phyloP scores from a whole-genome alignment of 2,888 invertebrate species.

The Cantharis rustica region DNA sequence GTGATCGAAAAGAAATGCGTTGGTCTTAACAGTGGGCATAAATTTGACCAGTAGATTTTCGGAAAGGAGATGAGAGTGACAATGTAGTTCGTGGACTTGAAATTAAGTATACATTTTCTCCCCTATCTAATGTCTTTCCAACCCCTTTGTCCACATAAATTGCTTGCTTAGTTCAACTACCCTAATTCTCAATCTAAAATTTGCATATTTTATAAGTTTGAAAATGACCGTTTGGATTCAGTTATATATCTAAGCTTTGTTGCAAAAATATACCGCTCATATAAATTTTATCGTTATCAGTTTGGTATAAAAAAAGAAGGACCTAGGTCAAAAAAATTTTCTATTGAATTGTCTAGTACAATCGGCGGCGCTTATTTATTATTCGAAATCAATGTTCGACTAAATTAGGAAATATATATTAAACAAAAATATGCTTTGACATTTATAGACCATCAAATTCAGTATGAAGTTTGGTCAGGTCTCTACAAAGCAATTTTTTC shows the following conservation, averaged over 20 bases:
- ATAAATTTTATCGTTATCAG: background rate
- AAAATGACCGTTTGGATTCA: slow-evolving; percentile 28
- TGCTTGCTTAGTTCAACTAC: slow-evolving; percentile 48
- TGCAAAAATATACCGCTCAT: background rate
- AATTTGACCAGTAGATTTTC: slow-evolving; percentile 22
- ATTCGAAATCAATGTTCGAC: slow-evolving; percentile 52
- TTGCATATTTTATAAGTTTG: slow-evolving; percentile 43
- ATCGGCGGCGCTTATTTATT: slow-evolving; percentile 49
- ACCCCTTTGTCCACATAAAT: slow-evolving; percentile 52
- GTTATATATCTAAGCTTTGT: background rate
- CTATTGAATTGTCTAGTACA: background rate
- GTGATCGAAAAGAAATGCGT: background rate
- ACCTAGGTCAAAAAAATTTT: background rate
- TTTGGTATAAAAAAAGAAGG: background rate
- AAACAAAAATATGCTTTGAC: slow-evolving; percentile 48
- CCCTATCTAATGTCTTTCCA: slow-evolving; percentile 48
- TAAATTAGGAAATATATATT: slow-evolving; percentile 46
- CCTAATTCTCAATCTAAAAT: slow-evolving; percentile 44
- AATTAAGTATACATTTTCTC: slow-evolving; percentile 52
- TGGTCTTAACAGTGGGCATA: background rate
- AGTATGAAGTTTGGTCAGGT: slow-evolving; percentile 39
- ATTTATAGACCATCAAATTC: slow-evolving; percentile 53
- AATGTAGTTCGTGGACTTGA: slow-evolving; percentile 36
- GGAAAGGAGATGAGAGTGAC: slow-evolving; percentile 23
- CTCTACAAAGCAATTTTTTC: slow-evolving; percentile 23